phyloP scores from a whole-genome alignment of 2,797 vertebrate genomes.

The Cuniculus paca region DNA sequence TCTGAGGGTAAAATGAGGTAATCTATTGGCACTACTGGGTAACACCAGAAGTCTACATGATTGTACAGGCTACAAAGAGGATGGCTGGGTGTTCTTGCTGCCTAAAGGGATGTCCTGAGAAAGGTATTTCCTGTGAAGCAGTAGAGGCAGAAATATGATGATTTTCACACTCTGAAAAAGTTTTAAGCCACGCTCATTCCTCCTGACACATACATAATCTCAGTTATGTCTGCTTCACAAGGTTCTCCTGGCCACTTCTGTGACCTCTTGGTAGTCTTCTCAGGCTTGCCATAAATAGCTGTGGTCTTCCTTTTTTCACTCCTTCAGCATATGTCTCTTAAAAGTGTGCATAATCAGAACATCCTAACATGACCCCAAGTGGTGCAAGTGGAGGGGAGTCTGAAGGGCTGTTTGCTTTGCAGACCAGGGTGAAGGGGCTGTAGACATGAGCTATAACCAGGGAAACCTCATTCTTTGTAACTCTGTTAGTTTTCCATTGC shows the following conservation, averaged over 20 bases:
- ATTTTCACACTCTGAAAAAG: background rate
- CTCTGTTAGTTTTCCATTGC: background rate
- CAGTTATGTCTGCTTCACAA: background rate
- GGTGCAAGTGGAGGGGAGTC: background rate
- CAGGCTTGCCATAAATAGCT: background rate
- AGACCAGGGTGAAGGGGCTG: background rate
- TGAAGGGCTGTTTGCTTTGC: background rate
- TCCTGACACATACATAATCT: background rate
- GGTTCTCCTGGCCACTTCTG: background rate
- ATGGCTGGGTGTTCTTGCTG: background rate
- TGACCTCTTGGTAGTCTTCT: background rate
- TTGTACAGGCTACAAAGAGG: too few species aligned
- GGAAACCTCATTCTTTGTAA: background rate
- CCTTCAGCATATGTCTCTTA: background rate
- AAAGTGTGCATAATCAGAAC: background rate
- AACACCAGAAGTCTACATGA: too few species aligned
- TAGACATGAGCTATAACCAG: background rate
- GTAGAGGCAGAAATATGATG: background rate
- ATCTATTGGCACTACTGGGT: background rate
- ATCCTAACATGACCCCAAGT: background rate
- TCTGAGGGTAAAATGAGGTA: background rate
- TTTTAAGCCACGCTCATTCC: background rate
- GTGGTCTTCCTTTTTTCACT: background rate
- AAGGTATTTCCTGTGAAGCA: background rate
- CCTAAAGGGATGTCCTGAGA: background rate